Conservation (phyloP, 2,888 invertebrate genomes). For the Lasioglossum figueresi region DNA sequence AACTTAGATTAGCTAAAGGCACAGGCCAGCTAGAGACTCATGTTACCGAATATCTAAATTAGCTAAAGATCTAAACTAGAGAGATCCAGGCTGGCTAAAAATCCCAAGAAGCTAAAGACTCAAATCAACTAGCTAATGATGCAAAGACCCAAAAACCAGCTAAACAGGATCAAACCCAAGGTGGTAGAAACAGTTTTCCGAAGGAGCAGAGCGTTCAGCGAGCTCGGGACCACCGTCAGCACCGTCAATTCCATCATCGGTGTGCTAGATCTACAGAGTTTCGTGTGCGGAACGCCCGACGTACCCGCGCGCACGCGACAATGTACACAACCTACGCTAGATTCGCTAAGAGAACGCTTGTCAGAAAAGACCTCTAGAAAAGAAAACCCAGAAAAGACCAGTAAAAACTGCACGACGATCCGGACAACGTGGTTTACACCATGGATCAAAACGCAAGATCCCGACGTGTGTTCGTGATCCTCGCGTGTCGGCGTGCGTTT, state of each 20-base stretch:
- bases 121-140: neutral
- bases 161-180: neutral
- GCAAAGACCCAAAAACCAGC: neutral
- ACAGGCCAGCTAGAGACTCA: neutral
- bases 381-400: conserved; percentile 31
- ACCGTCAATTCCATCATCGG: conserved; percentile 36
- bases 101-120: neutral
- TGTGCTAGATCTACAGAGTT: neutral
- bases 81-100: neutral
- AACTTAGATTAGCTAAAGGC: neutral
- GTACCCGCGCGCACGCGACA: conserved; percentile 39
- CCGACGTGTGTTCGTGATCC: neutral
- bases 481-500: conserved; percentile 24
- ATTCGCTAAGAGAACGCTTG: conserved; percentile 64
- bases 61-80: neutral
- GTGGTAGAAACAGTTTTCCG: neutral
- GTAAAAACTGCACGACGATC: conserved; percentile 46
- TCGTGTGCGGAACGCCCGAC: conserved; percentile 43
- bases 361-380: conserved; percentile 65
- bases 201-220: neutral
- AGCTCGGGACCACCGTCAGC: neutral
- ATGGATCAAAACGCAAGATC: conserved; percentile 23
- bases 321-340: conserved; percentile 68
- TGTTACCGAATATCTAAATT: neutral
- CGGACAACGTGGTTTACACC: conserved; percentile 36